These are phyloP conservation scores for Platyrinchus mystaceus DNA, from an alignment of 2,797 vertebrate species.

Conservation along the genomic window DNA sequence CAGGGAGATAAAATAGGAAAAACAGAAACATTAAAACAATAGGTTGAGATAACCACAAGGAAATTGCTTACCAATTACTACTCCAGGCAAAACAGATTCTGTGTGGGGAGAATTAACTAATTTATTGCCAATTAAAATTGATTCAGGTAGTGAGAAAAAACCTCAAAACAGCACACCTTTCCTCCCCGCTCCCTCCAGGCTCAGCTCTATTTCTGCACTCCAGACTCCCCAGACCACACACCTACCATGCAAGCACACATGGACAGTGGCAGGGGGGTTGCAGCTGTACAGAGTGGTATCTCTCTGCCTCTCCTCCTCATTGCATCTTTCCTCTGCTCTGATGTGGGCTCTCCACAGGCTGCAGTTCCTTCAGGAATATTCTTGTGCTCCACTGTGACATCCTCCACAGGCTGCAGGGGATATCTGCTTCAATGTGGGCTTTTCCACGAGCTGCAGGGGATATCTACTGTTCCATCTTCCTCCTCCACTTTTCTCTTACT, in stretches of 20 bases:
- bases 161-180: neutral
- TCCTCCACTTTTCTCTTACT: neutral
- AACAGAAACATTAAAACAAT: neutral
- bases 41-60: neutral
- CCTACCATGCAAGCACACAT: neutral
- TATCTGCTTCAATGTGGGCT: neutral
- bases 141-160: neutral
- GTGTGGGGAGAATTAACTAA: neutral
- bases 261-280: neutral
- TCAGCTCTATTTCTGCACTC: neutral
- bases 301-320: neutral
- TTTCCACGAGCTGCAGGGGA: neutral
- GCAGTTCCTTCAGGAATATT: neutral
- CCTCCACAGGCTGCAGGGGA: neutral
- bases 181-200: neutral
- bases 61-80: neutral
- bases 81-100: neutral
- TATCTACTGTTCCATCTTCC: neutral
- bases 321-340: neutral
- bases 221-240: neutral
- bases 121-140: neutral
- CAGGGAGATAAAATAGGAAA: neutral
- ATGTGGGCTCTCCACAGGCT: neutral
- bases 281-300: neutral
- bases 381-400: neutral